A percentile compares a stretch with the other conserved stretches of the same genome.
These are phyloP conservation scores for Caenorhabditis japonica DNA, from an alignment of 2,888 invertebrate species.

Conservation along the genomic window DNA sequence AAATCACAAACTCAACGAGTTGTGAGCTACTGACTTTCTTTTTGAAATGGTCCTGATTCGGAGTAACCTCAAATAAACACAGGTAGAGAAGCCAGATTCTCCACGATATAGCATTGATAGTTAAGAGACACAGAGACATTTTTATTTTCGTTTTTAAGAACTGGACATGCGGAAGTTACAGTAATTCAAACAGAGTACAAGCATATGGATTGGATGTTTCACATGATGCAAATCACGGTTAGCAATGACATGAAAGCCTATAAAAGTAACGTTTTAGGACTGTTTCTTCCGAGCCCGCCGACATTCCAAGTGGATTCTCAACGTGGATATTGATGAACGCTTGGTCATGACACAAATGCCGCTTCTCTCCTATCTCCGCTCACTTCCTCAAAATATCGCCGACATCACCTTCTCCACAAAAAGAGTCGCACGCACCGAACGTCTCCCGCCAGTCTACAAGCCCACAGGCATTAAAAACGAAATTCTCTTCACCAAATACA, in stretches of 20 bases:
- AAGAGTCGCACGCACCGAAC: not conserved
- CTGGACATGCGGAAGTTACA: conserved; percentile 2
- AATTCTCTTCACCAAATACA: not conserved
- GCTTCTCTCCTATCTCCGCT: not conserved
- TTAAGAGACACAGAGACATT: too few relatives aligned
- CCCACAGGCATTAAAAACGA: too few relatives aligned
- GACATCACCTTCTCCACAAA: conserved; percentile 1
- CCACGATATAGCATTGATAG: too few relatives aligned
- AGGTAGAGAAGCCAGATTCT: too few relatives aligned
- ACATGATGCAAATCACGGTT: conserved; percentile 6
- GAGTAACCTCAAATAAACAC: too few relatives aligned
- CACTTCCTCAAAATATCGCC: not conserved
- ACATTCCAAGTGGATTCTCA: conserved; percentile 24
- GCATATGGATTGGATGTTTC: conserved; percentile 10
- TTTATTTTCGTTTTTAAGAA: not conserved
- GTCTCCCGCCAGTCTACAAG: not conserved
- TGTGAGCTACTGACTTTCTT: too few relatives aligned
- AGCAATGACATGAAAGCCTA: not conserved
- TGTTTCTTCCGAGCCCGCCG: conserved; percentile 9
- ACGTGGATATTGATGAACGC: conserved; percentile 26
- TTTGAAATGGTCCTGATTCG: too few relatives aligned
- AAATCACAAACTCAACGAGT: not conserved
- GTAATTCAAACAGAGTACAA: conserved; percentile 1
- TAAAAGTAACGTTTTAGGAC: conserved; percentile 1
- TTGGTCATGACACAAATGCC: not conserved